Evolutionary conservation across 2,888 invertebrate species (phyloP), one percentile per base, ranked within the genome.

Genomic region (Archaeoteleia sp.): DNA sequence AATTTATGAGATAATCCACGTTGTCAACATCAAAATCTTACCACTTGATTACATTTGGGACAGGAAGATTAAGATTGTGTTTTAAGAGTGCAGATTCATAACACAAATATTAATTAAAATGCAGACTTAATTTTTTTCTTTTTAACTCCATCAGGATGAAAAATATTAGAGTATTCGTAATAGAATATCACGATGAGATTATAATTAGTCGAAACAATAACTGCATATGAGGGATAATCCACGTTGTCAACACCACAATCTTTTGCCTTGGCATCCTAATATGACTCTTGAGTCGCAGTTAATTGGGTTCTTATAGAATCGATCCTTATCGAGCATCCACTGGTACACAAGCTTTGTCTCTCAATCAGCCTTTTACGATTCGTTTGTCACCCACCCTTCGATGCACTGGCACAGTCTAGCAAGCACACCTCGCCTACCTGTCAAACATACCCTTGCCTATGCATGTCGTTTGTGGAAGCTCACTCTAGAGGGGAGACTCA

Each of bases 401-500:
- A 3, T 14, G 14, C 15, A 2, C 9, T 10, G 30, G 27, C n/a
- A 27, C 7, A 23, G 30, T 42, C 13, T 34, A 27, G 7, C 27
- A n/a, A 10, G 23, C 13, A 12, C 45, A 39, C 39, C 55, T 34
- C 39, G 43, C 65, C 39, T 48, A 40, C 49, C 55, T 71, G 70
- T 77, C 77, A 74, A 75, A 76, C 74, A 74, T 73, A 68, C 76
- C 71, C 73, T 73, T 69, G 73, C 65, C 72, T 74, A 71, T 76
- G 74, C 78, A 74, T 76, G 72, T 78, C 77, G 78, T 78, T 77
- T 78, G 75, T 73, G 75, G 74, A 71, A 42, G 60, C 14, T 34
- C 39, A 34, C 15, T 32, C 15, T 12, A 14, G 73, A 62, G 62
- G 63, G 69, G 69, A 69, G 70, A 37, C 10, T 27, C 27, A 30